Evolutionary conservation across 2,797 vertebrate species (phyloP), one percentile per base, ranked within the genome.

Genomic region (Molossus molossus): DNA sequence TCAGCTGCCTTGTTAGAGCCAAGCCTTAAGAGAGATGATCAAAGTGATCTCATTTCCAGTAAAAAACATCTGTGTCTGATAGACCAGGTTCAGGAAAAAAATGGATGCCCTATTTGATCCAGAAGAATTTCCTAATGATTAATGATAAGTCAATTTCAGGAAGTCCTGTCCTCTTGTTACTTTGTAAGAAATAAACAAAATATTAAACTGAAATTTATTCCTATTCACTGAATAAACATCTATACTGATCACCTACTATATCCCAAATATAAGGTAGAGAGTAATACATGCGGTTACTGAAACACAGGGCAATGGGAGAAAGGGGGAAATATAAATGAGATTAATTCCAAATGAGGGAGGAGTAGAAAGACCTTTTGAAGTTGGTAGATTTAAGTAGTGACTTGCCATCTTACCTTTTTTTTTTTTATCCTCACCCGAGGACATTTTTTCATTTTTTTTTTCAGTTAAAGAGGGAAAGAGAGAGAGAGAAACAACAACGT

Each of bases 131-230:
- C 14, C 17, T 60, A 95, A 29, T 72, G 64, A 69, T 64, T 81
- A 84, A 88, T 64, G 14, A 40, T 76, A 85, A 88, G 17, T n/a
- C 12, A 1, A 15, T 73, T 89, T 85, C 81, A 77, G 15, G 17
- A 82, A 69, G 1, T 76, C 53, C 6, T 91, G 21, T 50, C 18
- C 8, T 73, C 2, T 84, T 83, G n/a, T 85, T 84, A 64, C 12
- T 65, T 81, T 70, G 62, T 83, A 18, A 27, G 33, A 81, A 82
- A 37, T 91, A 1, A 83, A 67, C 45, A 64, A 86, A 76, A 29
- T 73, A 37, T 67, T 88, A 84, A 73, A 40, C 9, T 84, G 60
- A 93, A 87, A 83, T 65, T 27, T 12, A 87, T 58, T 86, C 2
- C 0, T 8, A 62, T 92, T 58, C 6, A 86, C 76, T 72, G 12